phyloP scores from a whole-genome alignment of 2,888 invertebrate genomes.

The Drosophila leonis region DNA sequence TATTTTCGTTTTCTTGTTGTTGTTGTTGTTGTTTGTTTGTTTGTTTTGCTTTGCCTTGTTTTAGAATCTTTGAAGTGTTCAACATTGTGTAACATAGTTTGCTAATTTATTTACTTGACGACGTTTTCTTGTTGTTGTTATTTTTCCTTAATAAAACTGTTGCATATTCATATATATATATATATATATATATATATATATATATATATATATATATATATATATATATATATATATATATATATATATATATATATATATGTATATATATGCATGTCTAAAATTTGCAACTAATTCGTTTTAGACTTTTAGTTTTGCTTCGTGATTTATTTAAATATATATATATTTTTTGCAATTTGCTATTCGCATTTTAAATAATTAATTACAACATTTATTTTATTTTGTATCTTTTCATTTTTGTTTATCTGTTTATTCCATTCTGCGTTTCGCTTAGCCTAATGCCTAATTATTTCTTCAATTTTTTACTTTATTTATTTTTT shows the following conservation, averaged over 20 bases:
- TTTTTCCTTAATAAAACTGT: slow-evolving; percentile 43
- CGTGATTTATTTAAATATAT: neutral
- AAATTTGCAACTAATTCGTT: slow-evolving; percentile 47
- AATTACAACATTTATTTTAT: slow-evolving; percentile 75
- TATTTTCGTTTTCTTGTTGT: slow-evolving; percentile 23
- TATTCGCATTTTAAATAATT: slow-evolving; percentile 67
- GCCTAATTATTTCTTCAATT: slow-evolving; percentile 25
- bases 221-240: slow-evolving; percentile 24
- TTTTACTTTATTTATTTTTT: slow-evolving; percentile 21
- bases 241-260: slow-evolving; percentile 27
- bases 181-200: slow-evolving; percentile 36
- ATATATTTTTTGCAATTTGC: slow-evolving; percentile 17
- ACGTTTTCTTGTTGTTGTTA: slow-evolving; percentile 26
- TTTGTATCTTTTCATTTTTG: neutral
- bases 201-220: slow-evolving; percentile 28
- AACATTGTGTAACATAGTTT: slow-evolving; percentile 72
- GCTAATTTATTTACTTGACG: slow-evolving; percentile 64
- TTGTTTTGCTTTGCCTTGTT: slow-evolving; percentile 38
- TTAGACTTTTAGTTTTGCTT: slow-evolving; percentile 17
- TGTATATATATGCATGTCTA: slow-evolving; percentile 41
- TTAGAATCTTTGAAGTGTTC: slow-evolving; percentile 72
- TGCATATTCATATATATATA: slow-evolving; percentile 39
- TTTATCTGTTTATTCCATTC: slow-evolving; percentile 14
- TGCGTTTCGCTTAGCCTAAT: slow-evolving; percentile 40
- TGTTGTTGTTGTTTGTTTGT: slow-evolving; percentile 26